Evolutionary conservation across 2,113 vertebrate species (phyloP), one percentile per base, ranked within the genome.

Genomic region (Pogona vitticeps): DNA sequence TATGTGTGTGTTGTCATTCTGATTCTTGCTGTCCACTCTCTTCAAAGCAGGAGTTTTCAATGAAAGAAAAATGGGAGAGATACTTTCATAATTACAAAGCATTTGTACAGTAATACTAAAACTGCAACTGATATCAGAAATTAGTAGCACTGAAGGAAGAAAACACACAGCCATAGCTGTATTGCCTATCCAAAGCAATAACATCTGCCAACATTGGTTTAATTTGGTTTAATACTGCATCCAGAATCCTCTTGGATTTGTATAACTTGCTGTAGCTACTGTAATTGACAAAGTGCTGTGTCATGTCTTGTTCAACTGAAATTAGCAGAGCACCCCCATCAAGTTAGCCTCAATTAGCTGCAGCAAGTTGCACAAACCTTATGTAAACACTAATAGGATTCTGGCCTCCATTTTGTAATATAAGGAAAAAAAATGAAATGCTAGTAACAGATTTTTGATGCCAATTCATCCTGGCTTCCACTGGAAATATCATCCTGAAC

Each of bases 201-300:
- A 26, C 59, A 92, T 61, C 76, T 73, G 23, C 17, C 38, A 82
- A 71, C 9, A n/a, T 75, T 26, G 76, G 6, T 46, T 88, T 90
- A 79, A 3, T 42, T 82, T 1, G 0, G 70, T 52, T 91, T 26
- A 71, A 61, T 9, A 65, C 68, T 73, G 88, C 31, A 6, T 68
- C 31, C 31, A 28, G 65, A 68, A 31, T 28, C 21, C 31, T 52
- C 5, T 52, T 52, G 5, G 46, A 52, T 52, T 52, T 52, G 46
- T 52, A 52, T 52, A 52, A 52, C 46, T 52, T 52, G 46, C 46
- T 52, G 46, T 52, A 52, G 46, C 46, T 52, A n/a, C n/a, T n/a
- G n/a, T n/a, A 52, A 52, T 52, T 52, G 46, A 6, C 10, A 52
- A 52, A 10, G 46, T 52, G 46, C 10, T 5, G 5, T 52, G 46